Evolutionary conservation across 53 echinoderm and acorn worm genomes (phyloP).

Genomic region (Stichopus horrens): DNA sequence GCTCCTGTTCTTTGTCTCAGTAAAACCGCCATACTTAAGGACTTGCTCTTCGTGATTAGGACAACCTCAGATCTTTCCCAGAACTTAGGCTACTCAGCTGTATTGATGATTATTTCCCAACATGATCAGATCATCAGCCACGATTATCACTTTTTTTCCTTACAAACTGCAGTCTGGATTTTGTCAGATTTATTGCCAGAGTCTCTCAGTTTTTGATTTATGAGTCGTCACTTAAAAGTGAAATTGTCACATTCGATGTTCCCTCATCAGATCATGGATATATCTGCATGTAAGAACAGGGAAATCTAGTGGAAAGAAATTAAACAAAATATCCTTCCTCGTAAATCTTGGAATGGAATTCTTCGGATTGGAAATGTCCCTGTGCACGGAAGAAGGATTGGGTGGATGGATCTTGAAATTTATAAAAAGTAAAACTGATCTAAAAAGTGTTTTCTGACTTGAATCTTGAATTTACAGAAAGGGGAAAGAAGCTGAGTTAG

Average conservation of each 20-base stretch:
- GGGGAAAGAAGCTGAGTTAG: neutral
- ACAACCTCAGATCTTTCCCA: too few relatives aligned
- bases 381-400: neutral
- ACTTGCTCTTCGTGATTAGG: too few relatives aligned
- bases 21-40: too few relatives aligned
- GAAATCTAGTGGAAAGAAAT: neutral
- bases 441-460: neutral
- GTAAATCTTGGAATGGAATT: neutral
- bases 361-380: neutral
- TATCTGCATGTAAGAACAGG: neutral
- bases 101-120: too few relatives aligned
- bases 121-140: too few relatives aligned
- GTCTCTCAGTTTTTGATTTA: neutral
- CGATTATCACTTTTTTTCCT: too few relatives aligned
- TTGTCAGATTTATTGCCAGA: neutral
- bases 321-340: neutral
- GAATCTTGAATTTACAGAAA: neutral
- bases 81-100: too few relatives aligned
- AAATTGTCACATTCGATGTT: neutral
- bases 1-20: too few relatives aligned
- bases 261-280: neutral
- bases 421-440: neutral
- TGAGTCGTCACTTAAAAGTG: neutral
- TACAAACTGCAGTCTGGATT: neutral
- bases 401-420: neutral